These are phyloP conservation scores for Coelopa frigida DNA, from an alignment of 1,140 invertebrate genomes.

Conservation along the genomic window DNA sequence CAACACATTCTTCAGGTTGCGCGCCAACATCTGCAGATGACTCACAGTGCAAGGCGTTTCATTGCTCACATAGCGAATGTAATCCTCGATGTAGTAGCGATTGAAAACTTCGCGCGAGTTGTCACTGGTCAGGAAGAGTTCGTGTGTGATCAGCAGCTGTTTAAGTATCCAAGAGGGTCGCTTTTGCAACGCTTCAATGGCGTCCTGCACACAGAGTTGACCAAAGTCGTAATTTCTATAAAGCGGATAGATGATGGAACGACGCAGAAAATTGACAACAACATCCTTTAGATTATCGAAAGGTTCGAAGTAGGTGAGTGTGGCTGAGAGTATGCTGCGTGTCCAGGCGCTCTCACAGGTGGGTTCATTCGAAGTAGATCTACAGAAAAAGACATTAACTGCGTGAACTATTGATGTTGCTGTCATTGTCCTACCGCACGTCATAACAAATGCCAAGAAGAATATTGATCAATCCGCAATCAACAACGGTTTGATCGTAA, in stretches of 20 bases:
- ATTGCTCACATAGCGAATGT: constrained; percentile 32
- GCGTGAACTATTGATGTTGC: not conserved
- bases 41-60: constrained; percentile 16
- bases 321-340: constrained; percentile 31
- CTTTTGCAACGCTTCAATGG: constrained; percentile 32
- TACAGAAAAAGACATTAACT: constrained; percentile 2
- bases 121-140: constrained; percentile 25
- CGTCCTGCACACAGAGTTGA: constrained; percentile 30
- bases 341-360: constrained; percentile 41
- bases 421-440: constrained; percentile 19
- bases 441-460: constrained; percentile 40
- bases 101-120: constrained; percentile 28
- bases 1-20: constrained; percentile 37
- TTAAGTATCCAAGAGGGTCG: constrained; percentile 34
- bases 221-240: constrained; percentile 37
- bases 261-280: constrained; percentile 30
- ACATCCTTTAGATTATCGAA: constrained; percentile 33
- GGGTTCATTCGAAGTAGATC: constrained; percentile 32
- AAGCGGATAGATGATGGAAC: constrained; percentile 36
- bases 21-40: constrained; percentile 29
- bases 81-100: constrained; percentile 32
- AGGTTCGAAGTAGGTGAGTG: constrained; percentile 35
- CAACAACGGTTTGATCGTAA: constrained; percentile 25
- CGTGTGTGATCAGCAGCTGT: constrained; percentile 31
- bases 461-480: constrained; percentile 37